Conservation (phyloP, 2,797 vertebrate species). For the Halcyon smyrnensis region DNA sequence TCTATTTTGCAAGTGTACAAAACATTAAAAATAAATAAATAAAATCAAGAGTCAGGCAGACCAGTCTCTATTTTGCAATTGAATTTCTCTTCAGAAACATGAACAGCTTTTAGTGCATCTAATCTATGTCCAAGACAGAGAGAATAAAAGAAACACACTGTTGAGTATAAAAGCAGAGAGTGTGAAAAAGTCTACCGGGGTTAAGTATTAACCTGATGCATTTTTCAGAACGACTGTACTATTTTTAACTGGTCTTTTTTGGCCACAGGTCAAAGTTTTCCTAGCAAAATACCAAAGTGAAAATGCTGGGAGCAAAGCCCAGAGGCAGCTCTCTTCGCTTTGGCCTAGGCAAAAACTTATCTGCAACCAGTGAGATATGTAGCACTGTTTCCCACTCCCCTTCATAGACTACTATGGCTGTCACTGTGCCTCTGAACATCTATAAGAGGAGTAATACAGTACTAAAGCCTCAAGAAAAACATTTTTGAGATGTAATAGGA, state of each 20-base stretch:
- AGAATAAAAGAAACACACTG: background rate
- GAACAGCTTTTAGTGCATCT: background rate
- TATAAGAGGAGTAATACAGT: background rate
- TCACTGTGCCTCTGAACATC: constrained; percentile 21
- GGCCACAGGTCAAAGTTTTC: constrained; percentile 80
- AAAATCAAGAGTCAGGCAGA: background rate
- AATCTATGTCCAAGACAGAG: background rate
- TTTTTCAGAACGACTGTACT: constrained; percentile 73
- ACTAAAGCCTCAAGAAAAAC: background rate
- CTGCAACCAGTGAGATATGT: background rate
- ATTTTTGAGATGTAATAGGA: constrained; percentile 42
- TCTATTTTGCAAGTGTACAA: background rate
- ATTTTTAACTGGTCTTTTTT: constrained; percentile 80
- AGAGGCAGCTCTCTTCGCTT: constrained; percentile 60
- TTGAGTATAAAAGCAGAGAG: constrained; percentile 26
- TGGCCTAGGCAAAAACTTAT: constrained; percentile 45
- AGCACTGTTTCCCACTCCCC: constrained; percentile 24
- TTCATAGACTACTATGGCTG: constrained; percentile 2
- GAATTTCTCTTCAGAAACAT: background rate
- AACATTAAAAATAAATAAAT: background rate
- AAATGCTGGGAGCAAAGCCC: constrained; percentile 72
- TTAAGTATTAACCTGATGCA: constrained; percentile 72
- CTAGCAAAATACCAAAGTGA: constrained; percentile 75
- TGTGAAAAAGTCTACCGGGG: constrained; percentile 34
- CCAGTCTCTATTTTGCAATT: background rate